Base-by-base conservation (phyloP, 2,888 invertebrate genomes). In the Platerodrilus igneus region DNA sequence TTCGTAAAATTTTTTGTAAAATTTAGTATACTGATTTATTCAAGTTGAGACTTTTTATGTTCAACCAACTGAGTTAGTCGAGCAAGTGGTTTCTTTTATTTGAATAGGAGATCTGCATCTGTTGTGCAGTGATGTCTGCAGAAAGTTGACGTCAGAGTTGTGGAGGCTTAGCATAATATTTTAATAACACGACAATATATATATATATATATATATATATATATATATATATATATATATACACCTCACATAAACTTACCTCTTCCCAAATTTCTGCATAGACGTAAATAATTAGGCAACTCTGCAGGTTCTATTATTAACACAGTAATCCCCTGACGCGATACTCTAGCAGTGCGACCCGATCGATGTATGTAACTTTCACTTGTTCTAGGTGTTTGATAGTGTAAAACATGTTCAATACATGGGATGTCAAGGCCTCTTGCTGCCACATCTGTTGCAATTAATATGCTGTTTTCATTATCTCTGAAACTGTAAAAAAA, bases 291-390 rank as follows among this genome's bases (percentile, higher is more conserved):
- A 41, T 77, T 76, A 41, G 76, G 77, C 1, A 86, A 77, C 63
- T 97, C 97, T 0, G 80, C 76, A 0, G 94, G 90, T 57, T 93
- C 93, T 69, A 96, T 85, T 55, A 99, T 74, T 47, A 97, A 74
- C 2, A 99, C 80, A 2, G 96, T 91, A 6, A 96, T 79, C 0
- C 99, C 99, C 58, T 89, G 83, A 43, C 83, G 81, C 37, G 77
- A 76, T 0, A 93, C 95, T 33, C 99, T 75, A 0, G 97, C 99
- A 0, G 99, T 99, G 37, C 99, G 76, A 0, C 99, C 99, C 59
- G 95, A 94, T 43, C 99, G 78, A 64, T 99, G 99, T 0, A 99
- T 85, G 66, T 99, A 99, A 62, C 87, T 85, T 83, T 97, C 96
- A 5, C 89, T 87, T 0, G 95, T 95, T 55, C 87, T 78, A 0